Base-by-base conservation (phyloP, 1,140 invertebrate species). In the Halictus rubicundus region DNA sequence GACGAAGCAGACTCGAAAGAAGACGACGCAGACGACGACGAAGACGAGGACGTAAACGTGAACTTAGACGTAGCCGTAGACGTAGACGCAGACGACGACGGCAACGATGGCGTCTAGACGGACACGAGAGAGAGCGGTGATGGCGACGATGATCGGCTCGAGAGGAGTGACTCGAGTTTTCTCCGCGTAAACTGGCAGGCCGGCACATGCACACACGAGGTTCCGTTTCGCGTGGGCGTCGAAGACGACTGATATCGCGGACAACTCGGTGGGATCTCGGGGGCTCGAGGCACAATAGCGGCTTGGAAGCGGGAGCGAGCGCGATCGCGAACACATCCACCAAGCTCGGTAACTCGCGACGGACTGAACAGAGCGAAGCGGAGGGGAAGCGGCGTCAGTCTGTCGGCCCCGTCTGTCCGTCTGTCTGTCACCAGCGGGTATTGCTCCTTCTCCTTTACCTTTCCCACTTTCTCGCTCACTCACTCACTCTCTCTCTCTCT, bases 321-420 rank as follows among this genome's bases (percentile, higher is more conserved):
- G 88, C 87, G 84, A 83, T 85, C 85, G 81, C 88, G 83, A 84
- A 87, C 87, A 88, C 87, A 88, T 90, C 89, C 89, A 91, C 86
- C 90, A 86, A 75, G 88, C 85, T 90, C 87, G 89, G 88, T 83
- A 90, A 89, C 89, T 88, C 89, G 85, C 89, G 82, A 88, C 83
- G 85, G 84, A 90, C 89, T 89, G 83, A 78, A 83, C 74, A 80
- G 84, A 77, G 71, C 68, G 64, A 63, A 68, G 63, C 80, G 78
- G 64, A 71, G 78, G 74, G 83, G 76, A 83, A 81, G 79, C 80
- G 69, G 84, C 87, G 82, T 74, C 76, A 68, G 87, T 80, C 80
- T 80, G 82, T 82, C 79, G 60, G 79, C 81, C 32, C 32, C 32
- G 32, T 82, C 83, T 39, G 76, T 85, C 83, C 54, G 77, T 83